Percentiles rank a stretch among this genome's conserved stretches.
phyloP scores from a whole-genome alignment of 1,140 invertebrate species.

The Goniozus legneri region DNA sequence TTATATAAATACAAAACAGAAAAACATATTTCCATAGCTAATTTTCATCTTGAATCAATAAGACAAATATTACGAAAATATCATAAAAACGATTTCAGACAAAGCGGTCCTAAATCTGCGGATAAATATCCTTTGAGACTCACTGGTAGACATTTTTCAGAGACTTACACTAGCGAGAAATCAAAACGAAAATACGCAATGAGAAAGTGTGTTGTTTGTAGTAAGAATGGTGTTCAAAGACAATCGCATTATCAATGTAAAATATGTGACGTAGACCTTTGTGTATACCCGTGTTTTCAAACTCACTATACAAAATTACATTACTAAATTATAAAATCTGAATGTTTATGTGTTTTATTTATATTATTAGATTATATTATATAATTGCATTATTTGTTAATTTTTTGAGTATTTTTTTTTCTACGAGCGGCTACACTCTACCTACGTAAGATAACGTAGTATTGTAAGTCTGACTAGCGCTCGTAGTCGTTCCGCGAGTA shows the following conservation, averaged over 20 bases:
- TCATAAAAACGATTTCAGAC: background rate
- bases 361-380: background rate
- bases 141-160: constrained; percentile 10
- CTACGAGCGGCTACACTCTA: too few species aligned
- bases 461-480: too few species aligned
- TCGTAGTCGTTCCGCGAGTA: too few species aligned
- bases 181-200: constrained; percentile 7
- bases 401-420: too few species aligned
- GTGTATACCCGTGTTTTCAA: background rate
- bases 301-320: background rate
- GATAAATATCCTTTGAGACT: constrained; percentile 7
- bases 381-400: too few species aligned
- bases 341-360: too few species aligned
- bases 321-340: constrained; percentile 2
- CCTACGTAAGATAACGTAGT: too few species aligned
- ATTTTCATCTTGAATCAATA: constrained; percentile 7
- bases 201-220: constrained; percentile 11
- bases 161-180: constrained; percentile 11
- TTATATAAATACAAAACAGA: constrained; percentile 8
- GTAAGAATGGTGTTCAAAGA: constrained; percentile 8
- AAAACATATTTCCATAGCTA: constrained; percentile 3
- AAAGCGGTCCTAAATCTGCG: constrained; percentile 1
- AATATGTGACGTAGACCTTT: background rate
- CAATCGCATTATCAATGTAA: constrained; percentile 11
- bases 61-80: constrained; percentile 9